Evolutionary conservation across 2,888 invertebrate species (phyloP), one percentile per base, ranked within the genome.

Genomic region (Acrobasis repandana): DNA sequence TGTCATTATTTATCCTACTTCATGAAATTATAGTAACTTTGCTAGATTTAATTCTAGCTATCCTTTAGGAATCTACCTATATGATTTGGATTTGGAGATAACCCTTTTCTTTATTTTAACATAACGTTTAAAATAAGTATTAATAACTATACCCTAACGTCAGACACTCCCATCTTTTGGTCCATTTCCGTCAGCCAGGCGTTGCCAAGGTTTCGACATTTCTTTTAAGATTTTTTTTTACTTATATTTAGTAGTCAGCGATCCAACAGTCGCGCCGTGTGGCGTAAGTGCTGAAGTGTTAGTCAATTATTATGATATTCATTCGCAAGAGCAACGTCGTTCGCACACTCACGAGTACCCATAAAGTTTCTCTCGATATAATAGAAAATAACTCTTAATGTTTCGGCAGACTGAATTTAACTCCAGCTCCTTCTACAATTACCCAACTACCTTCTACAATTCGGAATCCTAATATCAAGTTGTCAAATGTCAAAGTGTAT

Each of bases 301-400:
- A 86, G 90, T 91, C 90, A 91, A 91, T 91, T 91, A 91, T 84
- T 83, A 82, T 84, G 80, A 83, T 85, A 83, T 77, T 79, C 70
- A 77, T 73, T 72, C 69, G 63, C 70, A 67, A n/a, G 64, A 62
- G 74, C 69, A 52, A 60, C 74, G 77, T 68, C 75, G 74, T 66
- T 73, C 80, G 73, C 83, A 76, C 77, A 71, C 71, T 69, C 64
- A 38, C 54, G n/a, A 18, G 15, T 6, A 38, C 18, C 18, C 15
- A 14, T 20, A 54, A 14, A 52, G n/a, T n/a, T 52, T 52, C 36
- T 54, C 54, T 54, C 38, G 18, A 38, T 54, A 18, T 38, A 18
- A 43, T 54, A 54, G 54, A 18, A 36, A 54, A 54, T 54, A 54
- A 43, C 54, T 38, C 38, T 43, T 18, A 38, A 54, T 38, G 54